Base-by-base conservation (phyloP, 2,797 vertebrate species). In the Epinephelus coioides region DNA sequence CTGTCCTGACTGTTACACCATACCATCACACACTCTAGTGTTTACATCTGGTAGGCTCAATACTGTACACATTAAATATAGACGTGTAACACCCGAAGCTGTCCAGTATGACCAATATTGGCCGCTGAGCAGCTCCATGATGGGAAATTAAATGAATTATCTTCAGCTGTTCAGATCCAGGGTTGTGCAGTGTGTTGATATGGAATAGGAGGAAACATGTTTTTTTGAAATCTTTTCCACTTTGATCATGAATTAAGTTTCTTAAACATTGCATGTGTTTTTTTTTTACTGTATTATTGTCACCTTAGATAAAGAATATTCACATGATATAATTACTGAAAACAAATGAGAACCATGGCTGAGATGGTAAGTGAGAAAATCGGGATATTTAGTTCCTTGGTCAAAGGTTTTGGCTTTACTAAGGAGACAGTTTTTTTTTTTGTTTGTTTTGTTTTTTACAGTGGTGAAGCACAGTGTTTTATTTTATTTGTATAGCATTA, bases 1-100 rank as follows among this genome's bases (percentile, higher is more conserved):
- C 65, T 47, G 53, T 38, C 61, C 56, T 64, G 43, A 79, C 54
- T 40, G 57, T 55, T 66, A 5, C 6, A 49, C 55, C 21, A 1
- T 27, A 62, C 40, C 18, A 4, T 23, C 54, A 61, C 43, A 51
- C 51, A 34, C 50, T 79, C 44, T 1, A 10, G 3, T 21, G 50
- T 47, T 51, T 55, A 49, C 9, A 27, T 78, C 59, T 67, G 27
- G 56, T 53, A 2, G 34, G 40, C n/a, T 61, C 2, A 17, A 19
- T 19, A 66, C 30, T 57, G 38, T 51, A 49, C 34, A 50, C 2
- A 49, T 62, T 63, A 43, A 47, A 60, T 53, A 25, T 30, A 72
- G 49, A 44, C 63, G 8, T 12, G n/a, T 25, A 57, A n/a, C 69
- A 57, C 27, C 27, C 14, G 1, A 10, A 19, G 49, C 27, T 61